Percentiles rank a stretch among this genome's conserved stretches.
These are phyloP conservation scores for Ataeniobius toweri DNA, from an alignment of 2,797 vertebrate species.

Conservation along the genomic window DNA sequence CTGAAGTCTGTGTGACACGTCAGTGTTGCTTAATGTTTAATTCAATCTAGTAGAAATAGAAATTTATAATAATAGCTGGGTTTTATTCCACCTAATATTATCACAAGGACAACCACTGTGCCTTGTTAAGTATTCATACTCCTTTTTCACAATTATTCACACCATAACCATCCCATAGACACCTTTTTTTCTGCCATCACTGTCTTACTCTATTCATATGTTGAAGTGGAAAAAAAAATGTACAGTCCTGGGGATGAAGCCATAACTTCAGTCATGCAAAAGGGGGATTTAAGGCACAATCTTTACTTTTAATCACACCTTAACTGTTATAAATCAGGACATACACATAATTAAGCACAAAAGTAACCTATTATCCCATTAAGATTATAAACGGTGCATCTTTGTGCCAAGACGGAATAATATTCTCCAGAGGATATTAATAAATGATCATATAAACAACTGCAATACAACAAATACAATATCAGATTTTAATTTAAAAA, in stretches of 20 bases:
- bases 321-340: neutral
- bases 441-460: neutral
- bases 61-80: neutral
- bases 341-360: conserved; percentile 55
- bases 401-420: neutral
- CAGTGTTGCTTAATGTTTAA: neutral
- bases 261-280: conserved; percentile 32
- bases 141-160: neutral
- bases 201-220: conserved; percentile 1
- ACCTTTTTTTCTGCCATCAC: neutral
- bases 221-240: conserved; percentile 19
- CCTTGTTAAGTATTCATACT: neutral
- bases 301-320: conserved; percentile 45
- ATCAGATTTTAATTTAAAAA: neutral
- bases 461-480: neutral
- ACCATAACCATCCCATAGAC: too few species aligned
- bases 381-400: neutral
- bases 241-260: conserved; percentile 29
- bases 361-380: conserved; percentile 57
- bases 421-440: neutral
- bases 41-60: neutral
- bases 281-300: neutral
- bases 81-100: neutral
- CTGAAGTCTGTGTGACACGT: neutral
- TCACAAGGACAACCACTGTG: neutral